Evolutionary conservation across 2,888 invertebrate species (phyloP), one percentile per base, ranked within the genome.

Genomic region (Eristalis tenax): DNA sequence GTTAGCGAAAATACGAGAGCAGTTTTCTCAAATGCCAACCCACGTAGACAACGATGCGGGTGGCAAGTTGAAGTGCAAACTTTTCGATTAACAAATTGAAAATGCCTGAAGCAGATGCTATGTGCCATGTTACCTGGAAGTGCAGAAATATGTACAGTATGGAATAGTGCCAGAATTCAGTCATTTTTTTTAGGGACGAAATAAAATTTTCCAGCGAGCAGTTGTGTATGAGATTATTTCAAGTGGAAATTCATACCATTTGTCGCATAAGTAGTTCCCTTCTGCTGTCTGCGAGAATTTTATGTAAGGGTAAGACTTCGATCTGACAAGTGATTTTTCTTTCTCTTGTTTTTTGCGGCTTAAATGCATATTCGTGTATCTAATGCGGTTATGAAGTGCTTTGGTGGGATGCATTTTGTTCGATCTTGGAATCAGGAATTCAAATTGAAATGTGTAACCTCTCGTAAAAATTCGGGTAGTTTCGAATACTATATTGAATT

Each of bases 31-130:
- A 63, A 81, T 63, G 71, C 26, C 71, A 77, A 59, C 64, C 69
- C 77, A 74, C 43, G 38, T 70, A 18, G 50, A 69, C 73, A 38
- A 63, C 57, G 43, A 40, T 18, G 22, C 73, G 61, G 61, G 71
- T 32, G 66, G 57, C 32, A 61, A 38, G 74, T 78, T 64, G 65
- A 74, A 78, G 77, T 74, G 74, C 74, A 82, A 86, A 82, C 74
- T 82, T 86, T 74, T 74, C 82, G 85, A 82, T 86, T 86, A 82
- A 82, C 85, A 86, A 82, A 86, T 86, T 86, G 85, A 78, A 85
- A 82, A 74, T 86, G 85, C 85, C 85, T 78, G 70, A 22, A 86
- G 85, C 85, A 86, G 85, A 86, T 82, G 82, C 66, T 78, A 59
- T 78, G 40, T 56, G 77, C 77, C 77, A 74, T 86, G 85, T 82